Evolutionary conservation across 2,888 invertebrate species (phyloP).

Genomic region (Synergus umbraculus): DNA sequence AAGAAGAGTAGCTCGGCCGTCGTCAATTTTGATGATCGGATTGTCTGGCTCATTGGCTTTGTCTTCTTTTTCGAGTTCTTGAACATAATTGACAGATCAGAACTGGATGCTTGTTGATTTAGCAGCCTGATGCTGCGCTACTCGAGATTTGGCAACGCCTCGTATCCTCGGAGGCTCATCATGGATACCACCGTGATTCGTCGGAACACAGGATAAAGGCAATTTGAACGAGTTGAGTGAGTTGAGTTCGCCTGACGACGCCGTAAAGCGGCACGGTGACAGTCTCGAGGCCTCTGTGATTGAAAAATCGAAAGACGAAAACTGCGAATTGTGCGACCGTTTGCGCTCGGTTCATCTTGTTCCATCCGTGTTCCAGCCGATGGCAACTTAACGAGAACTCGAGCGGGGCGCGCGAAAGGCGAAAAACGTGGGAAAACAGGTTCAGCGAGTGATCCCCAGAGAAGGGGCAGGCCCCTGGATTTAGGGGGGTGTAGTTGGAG

Average conservation of each 20-base stretch:
- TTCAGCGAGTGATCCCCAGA: constrained; percentile 17
- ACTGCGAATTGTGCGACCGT: neutral
- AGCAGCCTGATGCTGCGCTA: constrained; percentile 20
- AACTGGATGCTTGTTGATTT: constrained; percentile 3
- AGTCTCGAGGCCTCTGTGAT: neutral
- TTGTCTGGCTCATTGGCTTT: neutral
- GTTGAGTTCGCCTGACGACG: constrained; percentile 1
- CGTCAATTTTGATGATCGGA: neutral
- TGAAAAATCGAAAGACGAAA: neutral
- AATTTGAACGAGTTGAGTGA: constrained; percentile 67
- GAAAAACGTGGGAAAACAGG: constrained; percentile 43
- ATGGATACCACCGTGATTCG: constrained; percentile 66
- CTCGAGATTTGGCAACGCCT: constrained; percentile 63
- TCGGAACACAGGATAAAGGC: constrained; percentile 69
- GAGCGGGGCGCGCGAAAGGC: constrained; percentile 25
- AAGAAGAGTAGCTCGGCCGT: neutral
- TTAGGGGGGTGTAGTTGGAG: constrained; percentile 1
- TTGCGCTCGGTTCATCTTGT: neutral
- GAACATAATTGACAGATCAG: constrained; percentile 14
- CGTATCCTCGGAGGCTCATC: constrained; percentile 58
- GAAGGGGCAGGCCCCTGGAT: neutral
- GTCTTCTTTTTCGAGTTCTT: constrained; percentile 49
- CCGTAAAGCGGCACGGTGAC: neutral
- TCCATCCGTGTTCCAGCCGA: constrained; percentile 9
- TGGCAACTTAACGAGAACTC: neutral